Evolutionary conservation across 2,797 vertebrate genomes (phyloP).

Genomic region (Squalus acanthias): DNA sequence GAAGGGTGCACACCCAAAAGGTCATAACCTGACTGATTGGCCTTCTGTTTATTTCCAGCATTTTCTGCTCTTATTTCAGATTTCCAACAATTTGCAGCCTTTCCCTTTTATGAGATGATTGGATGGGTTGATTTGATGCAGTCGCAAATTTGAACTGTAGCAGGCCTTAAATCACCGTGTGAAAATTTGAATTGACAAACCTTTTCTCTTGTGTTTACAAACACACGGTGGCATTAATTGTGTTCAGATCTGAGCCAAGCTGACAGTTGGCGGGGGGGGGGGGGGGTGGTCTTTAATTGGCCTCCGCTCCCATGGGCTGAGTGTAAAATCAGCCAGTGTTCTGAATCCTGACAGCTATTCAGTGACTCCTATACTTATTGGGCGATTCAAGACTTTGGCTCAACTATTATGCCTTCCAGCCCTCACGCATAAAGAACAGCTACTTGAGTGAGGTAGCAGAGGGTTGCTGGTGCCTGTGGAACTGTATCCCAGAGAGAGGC

Average conservation of each 20-base stretch:
- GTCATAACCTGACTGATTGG: not conserved
- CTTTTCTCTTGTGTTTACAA: not conserved
- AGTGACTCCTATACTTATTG: not conserved
- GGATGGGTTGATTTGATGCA: not conserved
- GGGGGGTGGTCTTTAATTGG: not conserved
- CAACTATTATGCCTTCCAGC: not conserved
- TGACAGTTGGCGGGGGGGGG: not conserved
- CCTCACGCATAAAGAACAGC: not conserved
- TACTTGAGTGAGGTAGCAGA: not conserved
- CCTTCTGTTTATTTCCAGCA: not conserved
- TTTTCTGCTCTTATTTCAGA: not conserved
- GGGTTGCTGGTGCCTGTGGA: not conserved
- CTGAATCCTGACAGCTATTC: not conserved
- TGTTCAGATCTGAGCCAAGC: not conserved
- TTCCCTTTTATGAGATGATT: not conserved
- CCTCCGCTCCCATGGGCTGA: not conserved
- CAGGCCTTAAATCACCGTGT: not conserved
- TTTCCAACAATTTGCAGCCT: not conserved
- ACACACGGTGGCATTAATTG: not conserved
- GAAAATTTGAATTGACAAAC: not conserved
- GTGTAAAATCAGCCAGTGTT: not conserved
- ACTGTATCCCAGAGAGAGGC: not conserved
- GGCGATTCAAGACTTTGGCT: not conserved
- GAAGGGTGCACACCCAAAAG: not conserved
- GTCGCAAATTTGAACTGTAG: not conserved